Percentiles rank a stretch among this genome's conserved stretches.
These are phyloP conservation scores for Ptychadena robeensis DNA, from an alignment of 2,797 vertebrate species.

Conservation along the genomic window DNA sequence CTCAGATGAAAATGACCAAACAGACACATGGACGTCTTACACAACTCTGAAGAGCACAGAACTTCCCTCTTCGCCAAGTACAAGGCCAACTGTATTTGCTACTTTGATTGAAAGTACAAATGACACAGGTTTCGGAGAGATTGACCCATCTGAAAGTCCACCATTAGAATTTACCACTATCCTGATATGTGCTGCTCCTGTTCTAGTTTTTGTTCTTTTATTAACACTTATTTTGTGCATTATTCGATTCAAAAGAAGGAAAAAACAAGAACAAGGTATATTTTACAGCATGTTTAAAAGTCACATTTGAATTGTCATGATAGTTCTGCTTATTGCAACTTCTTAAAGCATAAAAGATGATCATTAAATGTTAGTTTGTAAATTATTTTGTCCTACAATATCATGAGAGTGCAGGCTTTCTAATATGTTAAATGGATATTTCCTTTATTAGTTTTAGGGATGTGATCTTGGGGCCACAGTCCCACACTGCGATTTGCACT, in stretches of 20 bases:
- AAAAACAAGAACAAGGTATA: slow-evolving; percentile 74
- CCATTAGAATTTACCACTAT: slow-evolving; percentile 11
- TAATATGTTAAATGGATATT: too few relatives aligned
- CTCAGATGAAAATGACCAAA: not conserved
- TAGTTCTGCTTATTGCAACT: too few relatives aligned
- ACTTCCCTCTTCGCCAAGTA: not conserved
- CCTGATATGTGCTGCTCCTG: slow-evolving; percentile 67
- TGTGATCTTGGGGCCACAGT: too few relatives aligned
- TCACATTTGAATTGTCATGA: too few relatives aligned
- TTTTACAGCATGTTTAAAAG: too few relatives aligned
- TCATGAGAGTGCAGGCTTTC: too few relatives aligned
- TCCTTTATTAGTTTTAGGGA: too few relatives aligned
- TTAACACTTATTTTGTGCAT: slow-evolving; percentile 64
- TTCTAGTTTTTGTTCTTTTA: slow-evolving; percentile 64
- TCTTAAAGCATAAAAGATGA: too few relatives aligned
- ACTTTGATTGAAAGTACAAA: not conserved
- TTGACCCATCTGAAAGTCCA: not conserved
- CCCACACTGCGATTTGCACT: too few relatives aligned
- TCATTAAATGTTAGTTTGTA: too few relatives aligned
- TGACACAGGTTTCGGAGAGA: not conserved
- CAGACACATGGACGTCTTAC: not conserved
- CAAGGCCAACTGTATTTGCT: not conserved
- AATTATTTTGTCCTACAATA: too few relatives aligned
- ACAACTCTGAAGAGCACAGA: not conserved
- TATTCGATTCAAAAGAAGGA: slow-evolving; percentile 65